Base-by-base conservation (phyloP, 2,888 invertebrate species). In the Antheraea assamensis region DNA sequence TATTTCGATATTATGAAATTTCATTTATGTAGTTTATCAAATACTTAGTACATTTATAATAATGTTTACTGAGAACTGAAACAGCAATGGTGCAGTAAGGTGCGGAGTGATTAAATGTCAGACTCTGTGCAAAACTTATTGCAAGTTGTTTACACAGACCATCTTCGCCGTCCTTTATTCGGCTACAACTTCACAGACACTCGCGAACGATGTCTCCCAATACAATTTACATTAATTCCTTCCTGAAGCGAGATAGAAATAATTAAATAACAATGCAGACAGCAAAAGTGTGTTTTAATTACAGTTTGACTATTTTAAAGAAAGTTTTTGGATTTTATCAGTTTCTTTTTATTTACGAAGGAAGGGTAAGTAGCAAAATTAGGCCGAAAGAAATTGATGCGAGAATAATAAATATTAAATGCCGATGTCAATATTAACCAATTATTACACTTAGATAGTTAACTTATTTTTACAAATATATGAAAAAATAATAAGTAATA, bases 71-170 rank as follows among this genome's bases (percentile, higher is more conserved):
- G n/a, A 58, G 13, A 8, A 10, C 8, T 24, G 24, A 24, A 58
- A 58, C 24, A 24, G 58, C 24, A 24, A 24, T 24, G 58, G 58
- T 13, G 24, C 24, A 77, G 76, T 75, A 75, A 80, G 80, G 80
- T 79, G 76, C 78, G 76, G 81, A 82, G 82, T 82, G 84, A 86
- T 84, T 80, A 81, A 83, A 87, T 84, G 87, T 85, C 88, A 87
- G 83, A 76, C 84, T 82, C 81, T 80, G 84, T 81, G 88, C 81
- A 83, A 87, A 92, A 92, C 91, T 92, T 91, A 90, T 90, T 89
- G 89, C 90, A 92, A 91, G 90, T 92, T 92, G 92, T 93, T 92
- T 92, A 92, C 89, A 86, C 85, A 83, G 64, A n/a, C 83, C 85
- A 88, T 87, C 90, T 88, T 88, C 85, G 77, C 82, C 85, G 85